Evolutionary conservation across 2,797 vertebrate genomes (phyloP).

Genomic region (Peromyscus aztecus): DNA sequence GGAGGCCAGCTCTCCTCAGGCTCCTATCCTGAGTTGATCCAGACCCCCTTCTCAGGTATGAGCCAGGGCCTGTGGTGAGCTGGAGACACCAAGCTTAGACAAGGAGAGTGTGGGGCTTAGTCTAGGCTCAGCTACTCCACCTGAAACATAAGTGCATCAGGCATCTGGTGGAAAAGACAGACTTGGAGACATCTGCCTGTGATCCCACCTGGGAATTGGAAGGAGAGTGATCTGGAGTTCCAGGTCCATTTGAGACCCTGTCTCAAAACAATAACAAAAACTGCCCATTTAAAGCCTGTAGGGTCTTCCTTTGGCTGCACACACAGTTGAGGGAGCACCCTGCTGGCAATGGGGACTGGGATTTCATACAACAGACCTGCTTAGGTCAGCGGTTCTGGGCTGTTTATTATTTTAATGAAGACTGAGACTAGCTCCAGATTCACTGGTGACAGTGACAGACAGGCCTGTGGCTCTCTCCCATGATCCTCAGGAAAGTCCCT

Average conservation of each 20-base stretch:
- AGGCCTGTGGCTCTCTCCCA: accelerated
- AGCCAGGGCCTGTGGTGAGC: not conserved
- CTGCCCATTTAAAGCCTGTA: not conserved
- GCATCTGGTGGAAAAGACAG: not conserved
- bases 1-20: accelerated
- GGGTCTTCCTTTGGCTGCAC: not conserved
- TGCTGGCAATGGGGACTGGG: accelerated
- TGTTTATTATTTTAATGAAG: not conserved
- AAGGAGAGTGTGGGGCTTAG: not conserved
- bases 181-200: not conserved
- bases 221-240: not conserved
- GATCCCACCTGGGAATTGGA: not conserved
- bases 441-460: accelerated
- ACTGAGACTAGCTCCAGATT: accelerated
- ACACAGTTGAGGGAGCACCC: too few species aligned
- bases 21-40: accelerated
- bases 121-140: not conserved
- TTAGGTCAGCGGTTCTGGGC: not conserved
- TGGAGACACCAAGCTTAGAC: accelerated
- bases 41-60: not conserved
- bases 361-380: too few species aligned
- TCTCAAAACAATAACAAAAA: not conserved
- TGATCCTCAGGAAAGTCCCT: not conserved
- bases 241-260: not conserved
- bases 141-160: not conserved